Evolutionary conservation across 1,140 invertebrate species (phyloP), one percentile per base, ranked within the genome.

Genomic region (Zaprionus lachaisei): DNA sequence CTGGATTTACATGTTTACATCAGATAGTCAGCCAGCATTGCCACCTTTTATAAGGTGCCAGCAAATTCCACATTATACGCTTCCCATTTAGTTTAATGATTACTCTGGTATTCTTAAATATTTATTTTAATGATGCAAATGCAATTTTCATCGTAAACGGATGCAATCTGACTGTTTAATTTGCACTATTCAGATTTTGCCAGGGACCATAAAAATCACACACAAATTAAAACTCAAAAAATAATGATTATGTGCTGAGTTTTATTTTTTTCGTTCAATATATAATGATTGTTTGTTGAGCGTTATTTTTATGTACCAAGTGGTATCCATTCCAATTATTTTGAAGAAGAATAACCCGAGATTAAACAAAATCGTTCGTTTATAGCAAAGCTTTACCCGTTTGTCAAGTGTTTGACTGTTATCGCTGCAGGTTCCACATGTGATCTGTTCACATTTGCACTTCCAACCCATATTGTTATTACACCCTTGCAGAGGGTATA

Each of bases 371-470:
- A 26, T 26, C 24, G 0, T 26, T 26, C 4, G 0, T 73, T 81
- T 79, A 76, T 76, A 54, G 54, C 47, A 15, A n/a, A 44, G 62
- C 55, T 47, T 51, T 62, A 20, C 34, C 22, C 22, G 63, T 51
- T 72, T 63, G 26, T 9, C 38, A 47, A 34, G 24, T 31, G 34
- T 73, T 67, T 22, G 38, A 12, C 26, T 47, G 26, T 54, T 15
- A 63, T 71, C 34, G 68, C 54, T 65, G 66, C 58, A 44, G 64
- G 51, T 49, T 20, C 34, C 6, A 54, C 64, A 84, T 82, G 78
- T 85, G 82, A 63, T 69, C 31, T 55, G 31, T 20, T 31, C 81
- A 68, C 44, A 51, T 72, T 55, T 37, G 7, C 20, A 20, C 31
- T 17, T 54, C 62, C 70, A 68, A 24, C 24, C 20, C 26, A 15